These are phyloP conservation scores for Aptenodytes forsteri DNA, from an alignment of 2,113 vertebrate species.

Conservation along the genomic window DNA sequence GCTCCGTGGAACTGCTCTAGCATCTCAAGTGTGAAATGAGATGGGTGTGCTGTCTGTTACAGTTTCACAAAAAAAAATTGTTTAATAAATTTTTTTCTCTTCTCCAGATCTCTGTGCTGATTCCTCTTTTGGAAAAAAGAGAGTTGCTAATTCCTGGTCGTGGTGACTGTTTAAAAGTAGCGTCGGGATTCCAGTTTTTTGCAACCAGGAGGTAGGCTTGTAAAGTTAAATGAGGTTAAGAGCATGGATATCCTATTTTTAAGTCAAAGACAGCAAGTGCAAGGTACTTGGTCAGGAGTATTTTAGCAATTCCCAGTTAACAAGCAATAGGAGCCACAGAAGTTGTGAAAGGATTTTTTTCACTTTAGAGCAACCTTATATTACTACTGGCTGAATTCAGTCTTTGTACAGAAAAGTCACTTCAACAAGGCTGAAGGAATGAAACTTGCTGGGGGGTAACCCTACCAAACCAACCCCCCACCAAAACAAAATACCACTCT, in stretches of 20 bases:
- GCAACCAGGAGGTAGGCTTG: constrained; percentile 89
- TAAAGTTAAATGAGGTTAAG: not conserved
- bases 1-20: not conserved
- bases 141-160: constrained; percentile 91
- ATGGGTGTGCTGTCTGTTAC: not conserved
- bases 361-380: not conserved
- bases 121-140: constrained; percentile 93
- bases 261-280: not conserved
- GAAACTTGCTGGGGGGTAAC: not conserved
- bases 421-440: not conserved
- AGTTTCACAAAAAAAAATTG: not conserved
- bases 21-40: not conserved
- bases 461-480: not conserved
- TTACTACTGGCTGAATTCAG: not conserved
- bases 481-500: not conserved
- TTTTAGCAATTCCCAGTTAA: not conserved
- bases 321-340: not conserved
- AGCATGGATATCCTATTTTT: not conserved
- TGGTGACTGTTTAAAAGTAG: constrained; percentile 89
- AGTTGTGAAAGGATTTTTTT: not conserved
- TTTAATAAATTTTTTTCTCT: not conserved
- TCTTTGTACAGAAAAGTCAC: not conserved
- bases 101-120: constrained; percentile 88
- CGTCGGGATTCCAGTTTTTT: constrained; percentile 95
- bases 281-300: not conserved